Base-by-base conservation (phyloP, 2,797 vertebrate genomes). In the Brachymystax lenok region DNA sequence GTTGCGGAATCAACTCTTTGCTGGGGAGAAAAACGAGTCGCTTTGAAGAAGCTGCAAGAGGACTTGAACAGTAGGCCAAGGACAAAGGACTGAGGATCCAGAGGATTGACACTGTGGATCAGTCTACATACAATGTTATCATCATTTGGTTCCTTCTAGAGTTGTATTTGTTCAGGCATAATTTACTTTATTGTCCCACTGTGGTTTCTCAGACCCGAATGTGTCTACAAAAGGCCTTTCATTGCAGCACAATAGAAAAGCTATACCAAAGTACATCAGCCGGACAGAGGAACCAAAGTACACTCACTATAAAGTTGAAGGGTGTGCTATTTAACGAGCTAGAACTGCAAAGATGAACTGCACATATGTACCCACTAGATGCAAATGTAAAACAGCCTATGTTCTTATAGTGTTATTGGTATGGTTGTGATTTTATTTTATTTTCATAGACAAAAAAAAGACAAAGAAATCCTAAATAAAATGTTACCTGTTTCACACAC, bases 111-210 rank as follows among this genome's bases (percentile, higher is more conserved):
- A 12, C 40, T 46, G 40, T 46, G 40, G 24, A 67, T 67, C 28
- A 17, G 13, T 19, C 17, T 68, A 19, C 2, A 68, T 16, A 35
- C 5, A 5, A 68, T 35, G 14, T n/a, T 73, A 77, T 76, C 40
- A 46, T 46, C 40, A 46, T 13, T 46, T 46, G 40, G 10, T 46
- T 46, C 40, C 40, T 46, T 46, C 3, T 59, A 74, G 52, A 51
- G 61, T 76, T 75, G 35, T 72, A 80, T 84, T 82, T 81, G 81
- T 81, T 77, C 75, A 8, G 40, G 46, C 24, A 30, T 30, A 14
- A 14, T 69, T 71, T 54, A 78, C 66, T 68, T 66, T 54, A 77
- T 61, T 68, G 75, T 71, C 33, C 72, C 66, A 30, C 74, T 59
- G 69, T 66, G 50, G 24, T 80, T 79, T 73, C 50, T 70, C 69